These are phyloP conservation scores for Atlantisia rogersi DNA, from an alignment of 2,113 vertebrate species.

Conservation along the genomic window DNA sequence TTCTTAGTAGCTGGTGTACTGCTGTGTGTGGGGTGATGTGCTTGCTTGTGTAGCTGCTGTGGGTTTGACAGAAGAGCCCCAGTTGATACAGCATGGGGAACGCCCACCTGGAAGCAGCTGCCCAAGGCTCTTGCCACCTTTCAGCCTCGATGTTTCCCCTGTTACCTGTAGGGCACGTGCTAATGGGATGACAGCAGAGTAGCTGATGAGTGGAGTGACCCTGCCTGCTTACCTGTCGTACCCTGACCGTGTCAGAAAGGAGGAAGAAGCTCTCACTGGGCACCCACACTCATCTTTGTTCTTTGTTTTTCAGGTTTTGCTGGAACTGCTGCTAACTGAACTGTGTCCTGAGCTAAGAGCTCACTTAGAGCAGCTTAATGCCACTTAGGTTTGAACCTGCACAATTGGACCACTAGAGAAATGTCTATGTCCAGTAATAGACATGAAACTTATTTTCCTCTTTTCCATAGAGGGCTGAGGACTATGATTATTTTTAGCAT, in stretches of 20 bases:
- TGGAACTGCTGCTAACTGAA: slow-evolving; percentile 94
- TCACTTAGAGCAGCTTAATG: slow-evolving; percentile 83
- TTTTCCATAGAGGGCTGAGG: slow-evolving; percentile 82
- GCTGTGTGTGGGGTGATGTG: too few relatives aligned
- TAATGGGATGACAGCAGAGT: background rate
- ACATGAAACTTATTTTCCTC: slow-evolving; percentile 82
- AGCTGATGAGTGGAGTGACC: background rate
- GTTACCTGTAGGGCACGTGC: background rate
- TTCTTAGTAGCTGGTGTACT: too few relatives aligned
- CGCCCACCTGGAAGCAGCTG: background rate
- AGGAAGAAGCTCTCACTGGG: background rate
- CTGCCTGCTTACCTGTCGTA: background rate
- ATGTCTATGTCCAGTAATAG: slow-evolving; percentile 80
- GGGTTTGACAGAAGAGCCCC: background rate
- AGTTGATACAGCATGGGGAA: background rate
- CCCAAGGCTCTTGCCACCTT: background rate
- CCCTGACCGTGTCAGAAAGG: background rate
- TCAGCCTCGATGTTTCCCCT: background rate
- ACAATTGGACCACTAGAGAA: slow-evolving; percentile 74
- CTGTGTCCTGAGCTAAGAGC: slow-evolving; percentile 90
- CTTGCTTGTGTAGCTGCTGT: fast-evolving
- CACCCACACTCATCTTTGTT: background rate
- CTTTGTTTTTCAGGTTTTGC: slow-evolving; percentile 81
- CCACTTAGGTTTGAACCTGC: slow-evolving; percentile 70
- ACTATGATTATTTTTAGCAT: slow-evolving; percentile 66